A percentile compares a stretch with the other conserved stretches of the same genome.
Evolutionary conservation across 2,797 vertebrate species (phyloP).

Genomic region (Calcarius lapponicus): DNA sequence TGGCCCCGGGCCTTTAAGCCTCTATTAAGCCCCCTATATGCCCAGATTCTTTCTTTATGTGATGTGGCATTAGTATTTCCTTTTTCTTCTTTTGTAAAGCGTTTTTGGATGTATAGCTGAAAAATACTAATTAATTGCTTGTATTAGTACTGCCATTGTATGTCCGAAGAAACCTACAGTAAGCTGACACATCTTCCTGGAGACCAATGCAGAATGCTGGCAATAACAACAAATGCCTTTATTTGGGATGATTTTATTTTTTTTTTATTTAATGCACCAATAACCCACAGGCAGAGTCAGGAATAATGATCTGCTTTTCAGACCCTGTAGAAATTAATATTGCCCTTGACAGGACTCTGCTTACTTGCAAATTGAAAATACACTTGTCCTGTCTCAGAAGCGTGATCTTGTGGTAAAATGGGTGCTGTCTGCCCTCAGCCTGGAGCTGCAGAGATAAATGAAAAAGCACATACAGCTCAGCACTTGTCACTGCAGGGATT

Average conservation of each 20-base stretch:
- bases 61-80: neutral
- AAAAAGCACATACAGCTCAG: neutral
- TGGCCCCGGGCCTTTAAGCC: neutral
- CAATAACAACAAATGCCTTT: neutral
- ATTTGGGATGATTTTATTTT: neutral
- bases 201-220: neutral
- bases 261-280: neutral
- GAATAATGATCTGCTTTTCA: neutral
- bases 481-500: neutral
- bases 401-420: neutral
- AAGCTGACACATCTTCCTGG: neutral
- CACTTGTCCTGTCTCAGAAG: neutral
- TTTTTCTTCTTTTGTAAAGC: neutral
- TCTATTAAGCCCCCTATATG: neutral
- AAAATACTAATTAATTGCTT: neutral
- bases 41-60: neutral
- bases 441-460: slow-evolving; percentile 8
- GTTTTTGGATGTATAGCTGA: neutral
- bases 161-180: neutral
- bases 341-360: slow-evolving; percentile 7
- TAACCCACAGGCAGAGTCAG: neutral
- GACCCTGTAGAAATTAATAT: neutral
- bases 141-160: neutral
- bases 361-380: neutral
- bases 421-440: neutral